Evolutionary conservation across 2,797 vertebrate species (phyloP).

Genomic region (Macropodus opercularis): DNA sequence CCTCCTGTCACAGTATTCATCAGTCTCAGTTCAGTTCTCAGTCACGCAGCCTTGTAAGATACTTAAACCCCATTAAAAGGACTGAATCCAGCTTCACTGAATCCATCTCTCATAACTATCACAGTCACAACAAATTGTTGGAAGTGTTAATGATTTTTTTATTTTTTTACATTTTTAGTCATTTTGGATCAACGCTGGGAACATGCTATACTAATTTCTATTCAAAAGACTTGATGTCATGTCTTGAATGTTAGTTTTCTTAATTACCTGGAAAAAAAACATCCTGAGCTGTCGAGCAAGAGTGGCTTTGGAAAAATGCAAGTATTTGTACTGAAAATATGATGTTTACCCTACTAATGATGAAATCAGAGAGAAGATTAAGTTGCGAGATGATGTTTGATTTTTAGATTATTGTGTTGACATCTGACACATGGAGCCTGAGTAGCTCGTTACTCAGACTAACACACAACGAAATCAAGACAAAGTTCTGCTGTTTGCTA

Average conservation of each 20-base stretch:
- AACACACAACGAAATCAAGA: constrained; percentile 16
- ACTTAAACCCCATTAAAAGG: too few species aligned
- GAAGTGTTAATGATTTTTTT: too few species aligned
- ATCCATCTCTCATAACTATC: too few species aligned
- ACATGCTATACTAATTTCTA: neutral
- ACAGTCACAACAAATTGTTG: too few species aligned
- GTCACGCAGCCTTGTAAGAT: too few species aligned
- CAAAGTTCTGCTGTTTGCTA: constrained; percentile 7
- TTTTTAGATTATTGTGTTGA: constrained; percentile 54
- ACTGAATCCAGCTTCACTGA: too few species aligned
- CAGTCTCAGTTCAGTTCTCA: too few species aligned
- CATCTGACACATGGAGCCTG: constrained; percentile 31
- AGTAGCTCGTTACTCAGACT: constrained; percentile 30
- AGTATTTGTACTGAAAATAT: constrained; percentile 26
- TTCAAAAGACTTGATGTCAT: constrained; percentile 7
- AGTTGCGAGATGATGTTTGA: constrained; percentile 35
- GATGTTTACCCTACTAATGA: constrained; percentile 50
- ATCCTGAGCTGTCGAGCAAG: constrained; percentile 32
- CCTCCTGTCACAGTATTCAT: too few species aligned
- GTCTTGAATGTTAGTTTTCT: constrained; percentile 24
- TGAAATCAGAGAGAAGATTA: constrained; percentile 51
- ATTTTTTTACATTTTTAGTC: too few species aligned
- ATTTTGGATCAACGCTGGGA: too few species aligned
- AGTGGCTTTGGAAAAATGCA: constrained; percentile 10
- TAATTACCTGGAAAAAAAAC: constrained; percentile 34